These are phyloP conservation scores for Acomys russatus DNA, from an alignment of 2,797 vertebrate species.

Conservation along the genomic window DNA sequence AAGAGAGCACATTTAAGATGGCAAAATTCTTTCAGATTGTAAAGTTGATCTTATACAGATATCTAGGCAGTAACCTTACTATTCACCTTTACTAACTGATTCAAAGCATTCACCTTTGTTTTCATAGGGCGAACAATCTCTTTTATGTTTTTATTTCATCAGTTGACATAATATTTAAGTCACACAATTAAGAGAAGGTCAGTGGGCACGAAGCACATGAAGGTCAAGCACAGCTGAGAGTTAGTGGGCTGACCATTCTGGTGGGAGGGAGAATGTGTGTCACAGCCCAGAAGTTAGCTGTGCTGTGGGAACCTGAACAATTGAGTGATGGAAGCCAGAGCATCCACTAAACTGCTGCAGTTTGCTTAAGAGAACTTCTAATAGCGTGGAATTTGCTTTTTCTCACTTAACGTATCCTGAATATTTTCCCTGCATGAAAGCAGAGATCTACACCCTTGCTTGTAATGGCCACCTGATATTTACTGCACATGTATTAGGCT, in stretches of 20 bases:
- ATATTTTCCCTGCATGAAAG: constrained; percentile 57
- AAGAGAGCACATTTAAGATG: not conserved
- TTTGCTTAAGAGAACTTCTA: constrained; percentile 55
- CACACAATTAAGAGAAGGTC: not conserved
- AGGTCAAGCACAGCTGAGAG: constrained; percentile 9
- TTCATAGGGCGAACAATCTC: constrained; percentile 41
- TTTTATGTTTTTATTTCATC: constrained; percentile 24
- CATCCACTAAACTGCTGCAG: not conserved
- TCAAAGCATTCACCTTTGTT: constrained; percentile 48
- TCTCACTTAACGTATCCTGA: constrained; percentile 12
- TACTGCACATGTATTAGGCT: constrained; percentile 32
- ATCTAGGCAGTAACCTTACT: constrained; percentile 12
- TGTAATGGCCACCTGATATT: constrained; percentile 53
- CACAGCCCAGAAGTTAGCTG: not conserved
- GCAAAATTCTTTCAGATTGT: constrained; percentile 43
- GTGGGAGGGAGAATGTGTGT: not conserved
- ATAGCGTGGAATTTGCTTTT: constrained; percentile 31
- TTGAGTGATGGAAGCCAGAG: constrained; percentile 22
- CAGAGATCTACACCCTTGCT: constrained; percentile 19
- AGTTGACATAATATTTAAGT: constrained; percentile 53
- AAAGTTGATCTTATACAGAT: constrained; percentile 40
- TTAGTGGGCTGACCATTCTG: not conserved
- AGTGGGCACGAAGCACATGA: not conserved
- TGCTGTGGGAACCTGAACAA: constrained; percentile 10
- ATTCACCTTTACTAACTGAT: constrained; percentile 42